These are phyloP conservation scores for Proterorhinus semilunaris DNA, from an alignment of 2,113 vertebrate species.

Conservation along the genomic window DNA sequence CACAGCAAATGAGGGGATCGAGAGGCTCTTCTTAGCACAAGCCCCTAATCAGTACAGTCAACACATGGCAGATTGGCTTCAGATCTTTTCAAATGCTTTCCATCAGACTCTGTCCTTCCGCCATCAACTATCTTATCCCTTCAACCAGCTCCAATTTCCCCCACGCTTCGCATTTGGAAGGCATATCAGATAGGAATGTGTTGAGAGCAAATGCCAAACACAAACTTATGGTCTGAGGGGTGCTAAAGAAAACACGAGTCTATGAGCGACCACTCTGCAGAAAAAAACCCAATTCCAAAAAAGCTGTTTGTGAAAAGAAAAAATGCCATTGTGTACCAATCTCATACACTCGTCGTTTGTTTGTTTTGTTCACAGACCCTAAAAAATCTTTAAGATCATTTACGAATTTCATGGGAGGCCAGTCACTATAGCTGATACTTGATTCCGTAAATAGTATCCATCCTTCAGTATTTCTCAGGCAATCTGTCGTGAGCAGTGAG, in stretches of 20 bases:
- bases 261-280: conserved; percentile 26
- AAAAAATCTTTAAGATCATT: too few relatives aligned
- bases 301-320: conserved; percentile 17
- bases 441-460: too few relatives aligned
- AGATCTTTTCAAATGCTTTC: conserved; percentile 45
- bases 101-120: conserved; percentile 42
- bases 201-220: conserved; percentile 61
- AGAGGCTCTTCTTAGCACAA: conserved; percentile 64
- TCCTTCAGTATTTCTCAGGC: too few relatives aligned
- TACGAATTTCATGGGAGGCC: too few relatives aligned
- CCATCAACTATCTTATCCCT: conserved; percentile 50
- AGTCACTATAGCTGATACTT: too few relatives aligned
- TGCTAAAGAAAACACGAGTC: conserved; percentile 37
- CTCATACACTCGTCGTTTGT: too few relatives aligned
- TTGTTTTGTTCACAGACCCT: too few relatives aligned
- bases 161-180: conserved; percentile 49
- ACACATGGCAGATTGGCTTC: conserved; percentile 73
- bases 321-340: not conserved
- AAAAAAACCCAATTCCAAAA: conserved; percentile 31
- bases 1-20: conserved; percentile 68
- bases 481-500: too few relatives aligned
- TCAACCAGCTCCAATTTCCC: conserved; percentile 61
- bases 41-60: conserved; percentile 72
- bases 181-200: conserved; percentile 51
- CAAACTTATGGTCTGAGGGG: conserved; percentile 40